phyloP scores from a whole-genome alignment of 2,888 invertebrate genomes.

The Campoplex nolae region DNA sequence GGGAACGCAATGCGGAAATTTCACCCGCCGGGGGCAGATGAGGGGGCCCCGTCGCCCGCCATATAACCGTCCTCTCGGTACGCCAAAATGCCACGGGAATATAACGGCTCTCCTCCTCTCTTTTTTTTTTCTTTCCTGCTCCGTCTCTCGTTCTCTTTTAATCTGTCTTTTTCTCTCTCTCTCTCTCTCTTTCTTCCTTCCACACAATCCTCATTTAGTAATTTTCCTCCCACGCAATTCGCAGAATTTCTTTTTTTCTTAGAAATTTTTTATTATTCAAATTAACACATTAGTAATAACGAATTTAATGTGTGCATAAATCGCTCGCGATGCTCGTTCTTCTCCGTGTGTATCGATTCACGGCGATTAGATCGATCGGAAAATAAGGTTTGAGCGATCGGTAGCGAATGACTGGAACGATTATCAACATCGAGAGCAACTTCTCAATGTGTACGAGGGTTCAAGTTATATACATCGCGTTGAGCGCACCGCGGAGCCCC shows the following conservation, averaged over 20 bases:
- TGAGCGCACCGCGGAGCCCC: background rate
- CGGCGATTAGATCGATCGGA: conserved; percentile 16
- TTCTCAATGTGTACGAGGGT: conserved; percentile 54
- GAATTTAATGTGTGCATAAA: conserved; percentile 4
- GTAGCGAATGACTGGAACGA: conserved; percentile 64
- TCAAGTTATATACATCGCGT: no score
- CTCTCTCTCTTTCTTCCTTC: conserved; percentile 37
- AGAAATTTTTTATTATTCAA: no score
- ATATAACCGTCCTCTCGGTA: conserved; percentile 68
- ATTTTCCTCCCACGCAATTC: background rate
- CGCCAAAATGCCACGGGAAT: conserved; percentile 75
- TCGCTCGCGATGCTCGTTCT: background rate
- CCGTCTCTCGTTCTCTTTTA: conserved; percentile 57
- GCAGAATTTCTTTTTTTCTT: background rate
- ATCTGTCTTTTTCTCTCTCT: conserved; percentile 64
- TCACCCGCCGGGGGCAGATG: conserved; percentile 72
- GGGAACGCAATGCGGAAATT: conserved; percentile 82
- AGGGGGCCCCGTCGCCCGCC: conserved; percentile 58
- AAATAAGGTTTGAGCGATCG: conserved; percentile 54
- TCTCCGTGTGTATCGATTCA: background rate
- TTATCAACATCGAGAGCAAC: conserved; percentile 59
- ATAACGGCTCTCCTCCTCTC: conserved; percentile 72
- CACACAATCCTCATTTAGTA: no score
- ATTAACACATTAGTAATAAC: no score
- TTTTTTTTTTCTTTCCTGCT: conserved; percentile 68